Base-by-base conservation (phyloP, 1,140 invertebrate genomes). In the Plectus sambesii region DNA sequence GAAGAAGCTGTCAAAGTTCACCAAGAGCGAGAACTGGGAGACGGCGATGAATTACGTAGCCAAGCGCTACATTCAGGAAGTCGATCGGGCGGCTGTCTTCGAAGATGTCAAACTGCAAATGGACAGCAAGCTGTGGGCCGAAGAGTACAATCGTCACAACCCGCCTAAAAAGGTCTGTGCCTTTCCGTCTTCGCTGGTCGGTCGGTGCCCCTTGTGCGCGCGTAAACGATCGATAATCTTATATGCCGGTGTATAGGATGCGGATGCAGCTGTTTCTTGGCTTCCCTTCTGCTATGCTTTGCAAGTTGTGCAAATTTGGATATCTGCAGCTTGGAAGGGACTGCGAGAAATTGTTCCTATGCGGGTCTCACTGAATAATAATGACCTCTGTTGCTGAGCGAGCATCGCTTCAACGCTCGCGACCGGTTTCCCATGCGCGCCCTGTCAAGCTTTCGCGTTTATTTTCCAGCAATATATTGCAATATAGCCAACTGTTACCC, bases 111-210 rank as follows among this genome's bases (percentile, higher is more conserved):
- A 70, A 43, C 62, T 79, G 17, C 77, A 79, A 66, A 79, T 79
- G 77, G 76, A 78, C 64, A 75, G 77, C 9, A 79, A 79, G 57
- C 57, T 79, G 17, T 79, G 78, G 78, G 76, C 75, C 6, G 76
- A 78, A 62, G 77, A 78, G 51, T 79, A 72, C 60, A 78, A 78
- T 57, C 54, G 77, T 42, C 76, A 78, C 52, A 77, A 78, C 59
- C 77, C 77, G 39, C 77, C 77, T 2, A 79, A 79, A 60, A 78
- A 79, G 66, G 76, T 77, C 61, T 46, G 20, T 30, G 54, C 4
- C 1, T 38, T 19, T 23, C n/a, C n/a, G n/a, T n/a, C n/a, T n/a
- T n/a, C n/a, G n/a, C 12, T 9, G 15, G 20, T 6, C 22, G 12
- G n/a, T 12, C 12, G 30, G 12, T 33, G 30, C 30, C 30, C 12